Conservation (phyloP, 2,797 vertebrate genomes). For the Megaceryle alcyon region DNA sequence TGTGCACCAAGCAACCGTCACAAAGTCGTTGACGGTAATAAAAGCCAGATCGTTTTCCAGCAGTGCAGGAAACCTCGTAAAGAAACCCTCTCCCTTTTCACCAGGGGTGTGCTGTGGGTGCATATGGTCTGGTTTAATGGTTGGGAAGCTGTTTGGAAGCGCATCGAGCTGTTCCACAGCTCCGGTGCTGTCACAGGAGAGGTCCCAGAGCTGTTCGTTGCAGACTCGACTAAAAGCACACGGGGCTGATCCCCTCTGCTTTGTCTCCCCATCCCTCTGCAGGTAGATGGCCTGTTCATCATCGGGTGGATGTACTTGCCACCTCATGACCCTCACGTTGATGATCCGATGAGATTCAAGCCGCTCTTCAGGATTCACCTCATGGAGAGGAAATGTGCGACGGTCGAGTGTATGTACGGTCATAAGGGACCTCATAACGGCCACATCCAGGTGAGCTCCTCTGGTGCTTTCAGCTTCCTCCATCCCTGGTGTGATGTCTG, state of each 20-base stretch:
- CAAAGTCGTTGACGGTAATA: slow-evolving; percentile 22
- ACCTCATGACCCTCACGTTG: slow-evolving; percentile 95
- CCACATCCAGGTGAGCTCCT: slow-evolving; percentile 89
- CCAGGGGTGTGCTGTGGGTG: not conserved
- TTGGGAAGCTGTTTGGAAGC: slow-evolving; percentile 9
- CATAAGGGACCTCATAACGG: slow-evolving; percentile 97
- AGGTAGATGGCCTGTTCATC: slow-evolving; percentile 97
- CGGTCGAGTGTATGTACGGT: slow-evolving; percentile 98
- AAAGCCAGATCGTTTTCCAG: slow-evolving; percentile 15
- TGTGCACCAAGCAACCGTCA: not conserved
- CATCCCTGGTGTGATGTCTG: too few species aligned
- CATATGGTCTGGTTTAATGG: slow-evolving; percentile 15
- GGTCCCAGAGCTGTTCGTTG: not conserved
- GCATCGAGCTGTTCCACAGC: not conserved
- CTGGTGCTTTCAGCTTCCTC: fast-evolving
- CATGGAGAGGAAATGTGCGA: slow-evolving; percentile 90
- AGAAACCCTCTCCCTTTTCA: not conserved
- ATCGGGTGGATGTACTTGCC: slow-evolving; percentile 99
- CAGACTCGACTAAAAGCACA: fast-evolving
- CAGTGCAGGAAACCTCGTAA: slow-evolving; percentile 16
- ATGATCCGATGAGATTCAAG: slow-evolving; percentile 95
- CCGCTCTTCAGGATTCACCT: slow-evolving; percentile 95
- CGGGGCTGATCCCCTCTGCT: not conserved
- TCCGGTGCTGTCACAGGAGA: not conserved
- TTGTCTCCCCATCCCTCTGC: not conserved